Evolutionary conservation across 2,797 vertebrate genomes (phyloP).

Genomic region (Tolypeutes matacus): DNA sequence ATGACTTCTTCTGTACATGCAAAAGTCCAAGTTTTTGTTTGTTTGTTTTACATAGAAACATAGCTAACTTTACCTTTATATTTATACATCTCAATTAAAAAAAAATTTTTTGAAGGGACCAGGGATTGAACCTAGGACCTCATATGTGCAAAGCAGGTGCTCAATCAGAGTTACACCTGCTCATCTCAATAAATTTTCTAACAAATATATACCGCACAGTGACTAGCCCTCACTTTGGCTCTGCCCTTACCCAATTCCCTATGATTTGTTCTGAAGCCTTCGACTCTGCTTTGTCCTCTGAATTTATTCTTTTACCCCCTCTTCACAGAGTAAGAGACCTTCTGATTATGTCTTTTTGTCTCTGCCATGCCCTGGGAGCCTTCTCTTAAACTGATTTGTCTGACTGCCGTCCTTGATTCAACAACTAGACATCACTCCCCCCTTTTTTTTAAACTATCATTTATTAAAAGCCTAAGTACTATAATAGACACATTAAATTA

Average conservation of each 20-base stretch:
- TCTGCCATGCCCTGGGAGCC: not conserved
- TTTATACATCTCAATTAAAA: not conserved
- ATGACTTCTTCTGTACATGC: not conserved
- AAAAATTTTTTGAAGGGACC: too few species aligned
- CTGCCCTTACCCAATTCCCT: not conserved
- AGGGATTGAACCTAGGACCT: too few species aligned
- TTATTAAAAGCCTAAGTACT: constrained; percentile 18
- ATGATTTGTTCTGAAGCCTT: not conserved
- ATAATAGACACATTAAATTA: not conserved
- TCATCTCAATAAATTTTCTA: not conserved
- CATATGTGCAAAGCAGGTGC: too few species aligned
- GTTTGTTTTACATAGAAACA: not conserved
- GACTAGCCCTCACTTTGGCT: not conserved
- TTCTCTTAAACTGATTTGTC: not conserved
- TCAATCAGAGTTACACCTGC: too few species aligned
- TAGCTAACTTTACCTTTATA: not conserved
- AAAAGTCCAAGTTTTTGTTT: not conserved
- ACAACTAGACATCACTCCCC: not conserved
- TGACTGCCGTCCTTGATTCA: not conserved
- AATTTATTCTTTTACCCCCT: not conserved
- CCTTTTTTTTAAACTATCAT: not conserved
- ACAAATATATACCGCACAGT: not conserved
- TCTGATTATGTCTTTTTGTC: not conserved
- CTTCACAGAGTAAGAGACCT: not conserved
- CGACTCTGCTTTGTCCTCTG: not conserved